Evolutionary conservation across 2,888 invertebrate species (phyloP), one percentile per base, ranked within the genome.

Genomic region (Chydorus sphaericus): DNA sequence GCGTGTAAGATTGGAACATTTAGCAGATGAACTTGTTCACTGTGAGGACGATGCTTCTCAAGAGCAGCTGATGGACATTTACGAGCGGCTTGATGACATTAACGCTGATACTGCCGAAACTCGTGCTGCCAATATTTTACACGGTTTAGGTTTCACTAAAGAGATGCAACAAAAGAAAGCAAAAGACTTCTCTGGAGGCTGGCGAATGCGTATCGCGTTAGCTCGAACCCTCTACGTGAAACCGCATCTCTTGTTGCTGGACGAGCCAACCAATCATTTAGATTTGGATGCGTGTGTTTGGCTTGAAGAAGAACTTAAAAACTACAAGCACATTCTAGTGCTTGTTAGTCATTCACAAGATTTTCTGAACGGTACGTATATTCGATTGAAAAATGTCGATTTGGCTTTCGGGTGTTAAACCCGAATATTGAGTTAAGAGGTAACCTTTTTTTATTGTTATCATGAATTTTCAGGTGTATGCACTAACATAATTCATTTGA

Each of bases 311-410:
- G 97, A 98, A 73, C 77, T 98, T 44, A 92, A 91, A 74, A 81
- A 83, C 77, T 96, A 98, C 72, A 94, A 93, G 72, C 80, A 97
- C 64, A 97, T 96, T 70, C 75, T 99, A 65, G 90, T 99, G 59
- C 79, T 99, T 61, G 93, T 98, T 64, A 98, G 98, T 2, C 98
- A 99, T 74, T 98, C 98, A 4, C 98, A 99, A 76, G 91, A 98
- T 79, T 98, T 98, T 73, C 76, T 98, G 64, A 98, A 98, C 69
- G 96, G 96, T n/a, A n/a, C n/a, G n/a, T n/a, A n/a, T n/a, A n/a
- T n/a, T n/a, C n/a, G n/a, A n/a, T n/a, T n/a, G n/a, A n/a, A n/a
- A n/a, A 20, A 23, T 44, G 4, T 20, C n/a, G n/a, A n/a, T n/a
- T n/a, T n/a, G n/a, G n/a, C n/a, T n/a, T n/a, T n/a, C n/a, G n/a